phyloP scores from a whole-genome alignment of 2,797 vertebrate species.

The Esox masquinongy region DNA sequence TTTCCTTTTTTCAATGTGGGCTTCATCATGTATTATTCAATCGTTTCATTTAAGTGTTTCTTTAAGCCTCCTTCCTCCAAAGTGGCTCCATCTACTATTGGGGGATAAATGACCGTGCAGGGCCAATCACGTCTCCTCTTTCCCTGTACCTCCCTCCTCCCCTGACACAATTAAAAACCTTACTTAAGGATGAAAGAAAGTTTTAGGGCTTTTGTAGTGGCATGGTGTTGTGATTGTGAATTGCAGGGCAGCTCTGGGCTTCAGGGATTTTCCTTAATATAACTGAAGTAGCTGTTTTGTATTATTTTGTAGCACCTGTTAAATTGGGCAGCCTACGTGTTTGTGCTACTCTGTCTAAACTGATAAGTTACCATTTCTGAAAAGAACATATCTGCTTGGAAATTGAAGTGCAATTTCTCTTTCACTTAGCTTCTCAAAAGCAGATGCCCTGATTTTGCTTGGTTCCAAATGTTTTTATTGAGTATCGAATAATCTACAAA shows the following conservation, averaged over 20 bases:
- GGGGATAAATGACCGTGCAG: constrained; percentile 55
- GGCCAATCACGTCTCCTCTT: constrained; percentile 21
- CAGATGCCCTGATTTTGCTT: background rate
- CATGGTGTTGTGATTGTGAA: constrained; percentile 5
- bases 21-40: constrained; percentile 61
- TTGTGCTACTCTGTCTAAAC: background rate
- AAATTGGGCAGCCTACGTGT: background rate
- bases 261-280: background rate
- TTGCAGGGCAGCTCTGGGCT: background rate
- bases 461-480: no score
- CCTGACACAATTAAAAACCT: constrained; percentile 7
- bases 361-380: background rate
- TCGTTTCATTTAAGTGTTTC: constrained; percentile 50
- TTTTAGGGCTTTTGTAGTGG: constrained; percentile 12
- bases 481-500: no score
- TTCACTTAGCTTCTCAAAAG: background rate
- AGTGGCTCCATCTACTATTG: constrained; percentile 51
- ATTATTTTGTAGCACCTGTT: background rate
- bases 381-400: no score
- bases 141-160: background rate
- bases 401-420: background rate
- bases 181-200: constrained; percentile 7
- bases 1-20: constrained; percentile 30
- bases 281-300: background rate
- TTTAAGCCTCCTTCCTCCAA: constrained; percentile 50